Conservation (phyloP, 1,140 invertebrate genomes). For the Aphis gossypii region DNA sequence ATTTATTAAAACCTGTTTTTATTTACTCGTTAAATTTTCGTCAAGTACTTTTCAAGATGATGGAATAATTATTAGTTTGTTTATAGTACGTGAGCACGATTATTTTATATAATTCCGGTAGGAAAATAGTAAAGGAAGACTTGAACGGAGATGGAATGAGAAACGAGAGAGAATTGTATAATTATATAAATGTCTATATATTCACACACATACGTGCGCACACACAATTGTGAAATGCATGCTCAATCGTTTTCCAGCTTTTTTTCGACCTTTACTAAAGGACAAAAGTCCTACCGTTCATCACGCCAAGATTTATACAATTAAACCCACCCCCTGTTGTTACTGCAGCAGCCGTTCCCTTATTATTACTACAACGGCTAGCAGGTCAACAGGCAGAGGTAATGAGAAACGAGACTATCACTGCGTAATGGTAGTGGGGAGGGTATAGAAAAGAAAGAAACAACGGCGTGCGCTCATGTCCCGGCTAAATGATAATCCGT, state of each 20-base stretch:
- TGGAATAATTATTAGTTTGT: not conserved
- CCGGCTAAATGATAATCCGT: not conserved
- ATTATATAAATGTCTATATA: not conserved
- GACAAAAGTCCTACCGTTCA: not conserved
- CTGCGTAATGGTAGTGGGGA: not conserved
- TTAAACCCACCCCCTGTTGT: not conserved
- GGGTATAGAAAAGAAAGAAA: not conserved
- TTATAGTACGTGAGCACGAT: not conserved
- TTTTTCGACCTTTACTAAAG: not conserved
- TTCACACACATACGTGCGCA: not conserved
- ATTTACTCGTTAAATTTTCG: too few species aligned
- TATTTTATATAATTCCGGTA: not conserved
- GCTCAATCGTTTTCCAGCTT: conserved; percentile 18
- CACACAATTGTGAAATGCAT: not conserved
- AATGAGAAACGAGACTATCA: not conserved
- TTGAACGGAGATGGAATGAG: not conserved
- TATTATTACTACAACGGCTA: not conserved
- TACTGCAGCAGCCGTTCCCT: not conserved
- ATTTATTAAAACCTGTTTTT: too few species aligned
- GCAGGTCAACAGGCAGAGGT: not conserved
- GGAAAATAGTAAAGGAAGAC: not conserved
- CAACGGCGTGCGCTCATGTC: not conserved
- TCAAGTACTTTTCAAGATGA: not conserved
- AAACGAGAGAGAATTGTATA: not conserved
- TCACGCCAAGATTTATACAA: not conserved